Conservation (phyloP, 2,888 invertebrate species). For the Zhengitettix transpicula region DNA sequence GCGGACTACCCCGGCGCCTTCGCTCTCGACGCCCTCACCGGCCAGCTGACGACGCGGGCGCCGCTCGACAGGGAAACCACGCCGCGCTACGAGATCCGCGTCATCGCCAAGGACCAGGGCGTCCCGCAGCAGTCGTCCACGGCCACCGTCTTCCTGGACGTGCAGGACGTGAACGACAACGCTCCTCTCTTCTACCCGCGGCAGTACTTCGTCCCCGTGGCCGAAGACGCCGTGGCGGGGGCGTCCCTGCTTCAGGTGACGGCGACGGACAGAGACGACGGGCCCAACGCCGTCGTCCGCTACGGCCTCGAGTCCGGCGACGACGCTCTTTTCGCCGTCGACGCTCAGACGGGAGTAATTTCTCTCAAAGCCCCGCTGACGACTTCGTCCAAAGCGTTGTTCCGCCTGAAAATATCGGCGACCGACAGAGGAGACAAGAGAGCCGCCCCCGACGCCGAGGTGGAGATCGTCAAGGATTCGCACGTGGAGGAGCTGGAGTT, state of each 20-base stretch:
- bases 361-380: constrained; percentile 48
- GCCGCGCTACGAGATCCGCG: constrained; percentile 60
- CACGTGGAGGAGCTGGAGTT: constrained; percentile 59
- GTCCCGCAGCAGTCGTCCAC: constrained; percentile 79
- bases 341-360: constrained; percentile 60
- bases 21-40: constrained; percentile 64
- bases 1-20: constrained; percentile 74
- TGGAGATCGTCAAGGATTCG: constrained; percentile 62
- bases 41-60: constrained; percentile 61
- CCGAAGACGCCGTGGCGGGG: constrained; percentile 47
- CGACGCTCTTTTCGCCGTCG: constrained; percentile 63
- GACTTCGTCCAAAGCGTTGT: constrained; percentile 45
- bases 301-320: constrained; percentile 65
- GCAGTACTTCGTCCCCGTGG: constrained; percentile 62
- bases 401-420: constrained; percentile 59
- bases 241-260: constrained; percentile 53
- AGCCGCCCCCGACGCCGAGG: constrained; percentile 55
- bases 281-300: constrained; percentile 68
- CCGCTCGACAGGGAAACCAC: constrained; percentile 69
- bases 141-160: constrained; percentile 62
- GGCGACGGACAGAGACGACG: constrained; percentile 74
- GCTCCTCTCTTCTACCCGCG: constrained; percentile 81
- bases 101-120: constrained; percentile 84
- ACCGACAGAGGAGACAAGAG: constrained; percentile 63
- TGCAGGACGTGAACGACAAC: constrained; percentile 85